phyloP scores from a whole-genome alignment of 1,140 invertebrate genomes.

The Pectinophora gossypiella region DNA sequence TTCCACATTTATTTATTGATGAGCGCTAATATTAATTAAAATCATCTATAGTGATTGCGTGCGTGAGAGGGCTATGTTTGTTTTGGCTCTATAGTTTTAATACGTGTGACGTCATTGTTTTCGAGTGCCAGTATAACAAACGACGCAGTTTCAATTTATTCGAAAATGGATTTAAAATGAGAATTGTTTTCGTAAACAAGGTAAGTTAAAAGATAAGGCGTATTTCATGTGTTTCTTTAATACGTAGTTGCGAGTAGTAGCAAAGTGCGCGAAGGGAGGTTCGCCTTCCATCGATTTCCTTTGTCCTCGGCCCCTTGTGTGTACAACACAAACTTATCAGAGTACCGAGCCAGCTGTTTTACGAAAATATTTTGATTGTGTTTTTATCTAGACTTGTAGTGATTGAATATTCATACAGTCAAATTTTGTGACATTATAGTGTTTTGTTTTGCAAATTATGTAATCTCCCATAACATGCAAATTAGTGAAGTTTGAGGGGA shows the following conservation, averaged over 20 bases:
- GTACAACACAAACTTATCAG: slow-evolving; percentile 7
- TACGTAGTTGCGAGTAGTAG: slow-evolving; percentile 10
- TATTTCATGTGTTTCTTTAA: slow-evolving; percentile 3
- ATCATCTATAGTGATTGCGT: slow-evolving; percentile 18
- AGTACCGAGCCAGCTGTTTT: slow-evolving; percentile 28
- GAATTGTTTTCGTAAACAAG: slow-evolving; percentile 63
- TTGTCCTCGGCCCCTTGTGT: slow-evolving; percentile 58
- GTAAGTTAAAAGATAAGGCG: slow-evolving; percentile 35
- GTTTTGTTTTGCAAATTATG: neutral
- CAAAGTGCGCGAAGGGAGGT: slow-evolving; percentile 7
- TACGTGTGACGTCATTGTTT: slow-evolving; percentile 71
- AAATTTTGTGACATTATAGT: neutral
- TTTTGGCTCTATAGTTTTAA: slow-evolving; percentile 44
- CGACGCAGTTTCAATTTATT: slow-evolving; percentile 71
- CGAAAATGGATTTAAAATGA: slow-evolving; percentile 72
- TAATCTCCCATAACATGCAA: neutral
- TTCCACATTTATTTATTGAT: slow-evolving; percentile 46
- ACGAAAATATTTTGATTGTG: slow-evolving; percentile 20
- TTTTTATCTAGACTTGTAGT: neutral
- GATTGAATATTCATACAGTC: neutral
- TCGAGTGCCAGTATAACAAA: slow-evolving; percentile 66
- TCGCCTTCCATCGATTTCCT: slow-evolving; percentile 64
- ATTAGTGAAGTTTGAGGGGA: too few relatives aligned
- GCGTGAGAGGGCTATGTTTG: slow-evolving; percentile 36
- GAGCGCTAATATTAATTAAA: slow-evolving; percentile 30